These are phyloP conservation scores for Coelinius sp. DNA, from an alignment of 2,888 invertebrate species.

Conservation along the genomic window DNA sequence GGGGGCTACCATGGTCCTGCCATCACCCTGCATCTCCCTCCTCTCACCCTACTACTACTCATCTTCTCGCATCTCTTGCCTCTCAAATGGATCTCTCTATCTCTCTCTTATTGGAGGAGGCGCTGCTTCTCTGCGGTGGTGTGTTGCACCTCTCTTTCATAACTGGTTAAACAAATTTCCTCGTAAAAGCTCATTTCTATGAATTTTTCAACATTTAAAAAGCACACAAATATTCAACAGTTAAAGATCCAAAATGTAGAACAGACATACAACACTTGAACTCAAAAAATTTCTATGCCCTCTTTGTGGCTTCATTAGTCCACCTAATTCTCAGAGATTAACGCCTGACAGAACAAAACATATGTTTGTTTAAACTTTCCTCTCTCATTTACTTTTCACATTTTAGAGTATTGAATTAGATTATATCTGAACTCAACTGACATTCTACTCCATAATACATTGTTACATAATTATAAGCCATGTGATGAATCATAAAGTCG, in stretches of 20 bases:
- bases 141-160: constrained; percentile 57
- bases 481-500: constrained; percentile 18
- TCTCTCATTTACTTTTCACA: not conserved
- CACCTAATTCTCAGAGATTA: not conserved
- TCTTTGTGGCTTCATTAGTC: not conserved
- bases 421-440: not conserved
- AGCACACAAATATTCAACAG: not conserved
- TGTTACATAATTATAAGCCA: not conserved
- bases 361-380: not conserved
- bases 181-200: constrained; percentile 59
- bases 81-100: constrained; percentile 34
- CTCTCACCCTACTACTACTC: constrained; percentile 27
- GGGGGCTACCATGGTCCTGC: constrained; percentile 39
- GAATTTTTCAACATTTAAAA: constrained; percentile 44
- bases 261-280: not conserved
- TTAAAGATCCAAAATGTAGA: not conserved
- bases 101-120: constrained; percentile 34
- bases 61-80: not conserved
- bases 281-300: not conserved
- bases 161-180: constrained; percentile 65
- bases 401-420: not conserved
- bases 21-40: constrained; percentile 43
- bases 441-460: not conserved
- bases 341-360: not conserved
- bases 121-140: constrained; percentile 39